These are phyloP conservation scores for Pegoplata infirma DNA, from an alignment of 2,888 invertebrate genomes.

Conservation along the genomic window DNA sequence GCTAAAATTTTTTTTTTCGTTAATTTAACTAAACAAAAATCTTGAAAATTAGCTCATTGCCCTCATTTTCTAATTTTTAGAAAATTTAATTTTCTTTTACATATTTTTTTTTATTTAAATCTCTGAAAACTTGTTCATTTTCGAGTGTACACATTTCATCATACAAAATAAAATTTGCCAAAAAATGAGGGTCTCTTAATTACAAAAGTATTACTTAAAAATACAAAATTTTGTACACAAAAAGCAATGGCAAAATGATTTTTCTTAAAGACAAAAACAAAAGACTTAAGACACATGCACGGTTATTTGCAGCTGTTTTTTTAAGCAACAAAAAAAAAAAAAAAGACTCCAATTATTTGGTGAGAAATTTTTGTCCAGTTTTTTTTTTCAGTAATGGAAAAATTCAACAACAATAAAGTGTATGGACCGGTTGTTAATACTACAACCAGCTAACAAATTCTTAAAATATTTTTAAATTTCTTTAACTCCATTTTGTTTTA, in stretches of 20 bases:
- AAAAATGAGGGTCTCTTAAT: slow-evolving; percentile 57
- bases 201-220: slow-evolving; percentile 31
- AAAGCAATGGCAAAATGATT: slow-evolving; percentile 44
- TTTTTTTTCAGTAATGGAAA: slow-evolving; percentile 31
- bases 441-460: slow-evolving; percentile 25
- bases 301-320: slow-evolving; percentile 58
- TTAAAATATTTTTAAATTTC: slow-evolving; percentile 55
- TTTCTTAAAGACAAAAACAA: slow-evolving; percentile 41
- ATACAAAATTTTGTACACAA: slow-evolving; percentile 24
- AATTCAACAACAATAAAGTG: slow-evolving; percentile 5
- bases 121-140: too few species aligned
- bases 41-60: too few species aligned
- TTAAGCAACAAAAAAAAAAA: slow-evolving; percentile 16
- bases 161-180: slow-evolving; percentile 7
- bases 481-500: slow-evolving; percentile 39
- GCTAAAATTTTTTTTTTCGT: too few species aligned
- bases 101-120: too few species aligned
- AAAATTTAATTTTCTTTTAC: too few species aligned
- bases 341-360: slow-evolving; percentile 46
- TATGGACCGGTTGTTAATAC: slow-evolving; percentile 45
- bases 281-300: slow-evolving; percentile 53
- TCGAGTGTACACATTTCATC: slow-evolving; percentile 1
- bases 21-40: too few species aligned
- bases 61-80: too few species aligned
- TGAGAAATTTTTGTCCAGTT: slow-evolving; percentile 50